phyloP scores from a whole-genome alignment of 2,888 invertebrate genomes.

The Diogma glabrata region DNA sequence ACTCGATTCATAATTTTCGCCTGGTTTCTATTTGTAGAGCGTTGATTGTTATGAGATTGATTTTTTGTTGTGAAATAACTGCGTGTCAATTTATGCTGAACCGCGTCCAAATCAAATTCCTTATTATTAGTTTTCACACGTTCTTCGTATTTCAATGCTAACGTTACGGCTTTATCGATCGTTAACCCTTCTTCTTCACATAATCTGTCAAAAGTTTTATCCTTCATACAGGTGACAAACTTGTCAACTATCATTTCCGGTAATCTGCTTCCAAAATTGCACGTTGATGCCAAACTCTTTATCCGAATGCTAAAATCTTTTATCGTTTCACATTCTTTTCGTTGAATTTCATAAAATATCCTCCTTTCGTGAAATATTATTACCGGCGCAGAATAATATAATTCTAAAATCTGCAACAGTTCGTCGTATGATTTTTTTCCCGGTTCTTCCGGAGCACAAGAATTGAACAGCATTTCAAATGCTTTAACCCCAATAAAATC shows the following conservation, averaged over 20 bases:
- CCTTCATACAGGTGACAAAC: conserved; percentile 1
- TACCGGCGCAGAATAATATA: background rate
- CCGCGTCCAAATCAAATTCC: too few species aligned
- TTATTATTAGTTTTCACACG: too few species aligned
- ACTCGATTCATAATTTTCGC: too few species aligned
- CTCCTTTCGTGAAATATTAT: background rate
- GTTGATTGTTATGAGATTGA: too few species aligned
- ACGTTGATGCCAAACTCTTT: background rate
- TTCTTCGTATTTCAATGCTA: too few species aligned
- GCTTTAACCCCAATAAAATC: background rate
- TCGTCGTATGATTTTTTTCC: too few species aligned
- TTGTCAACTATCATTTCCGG: background rate
- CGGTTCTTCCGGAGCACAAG: too few species aligned
- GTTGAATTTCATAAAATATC: background rate
- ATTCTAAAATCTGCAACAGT: too few species aligned
- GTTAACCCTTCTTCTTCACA: background rate
- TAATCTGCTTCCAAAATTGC: conserved; percentile 1
- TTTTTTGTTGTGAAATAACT: too few species aligned
- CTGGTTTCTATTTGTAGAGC: too few species aligned
- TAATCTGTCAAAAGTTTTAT: background rate
- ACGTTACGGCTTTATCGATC: background rate
- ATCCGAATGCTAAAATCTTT: background rate
- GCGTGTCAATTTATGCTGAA: too few species aligned
- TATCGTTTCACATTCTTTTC: background rate
- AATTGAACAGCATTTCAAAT: too few species aligned